Evolutionary conservation across 2,113 vertebrate species (phyloP), one percentile per base, ranked within the genome.

Genomic region (Odocoileus virginianus): DNA sequence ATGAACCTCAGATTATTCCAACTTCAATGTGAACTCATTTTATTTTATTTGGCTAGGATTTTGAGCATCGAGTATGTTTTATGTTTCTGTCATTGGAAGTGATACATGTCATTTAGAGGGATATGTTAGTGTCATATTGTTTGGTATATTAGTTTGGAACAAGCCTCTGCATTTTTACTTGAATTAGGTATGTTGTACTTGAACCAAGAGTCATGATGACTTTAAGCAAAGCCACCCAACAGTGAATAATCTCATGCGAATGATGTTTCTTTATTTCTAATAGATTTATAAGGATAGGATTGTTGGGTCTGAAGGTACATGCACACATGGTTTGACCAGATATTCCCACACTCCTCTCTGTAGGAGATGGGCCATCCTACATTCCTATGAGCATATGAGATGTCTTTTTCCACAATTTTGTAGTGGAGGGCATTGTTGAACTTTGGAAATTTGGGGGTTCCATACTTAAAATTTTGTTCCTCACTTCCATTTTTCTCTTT

Each of bases 361-460:
- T 12, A 9, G 78, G 83, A 36, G 12, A 25, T 6, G 25, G 2
- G 17, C 43, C 25, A 1, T 60, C 78, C 43, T 40, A 19, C 30
- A 36, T 4, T 23, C 54, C 33, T 12, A 0, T 5, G 28, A 8
- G 14, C 0, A 0, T 7, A 0, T 6, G 8, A 40, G 23, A 50
- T 23, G 11, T 17, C n/a, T 64, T 6, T 64, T 84, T 87, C 52
- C 33, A 8, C 0, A 8, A 25, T 40, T 64, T 86, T 74, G 50
- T 57, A 47, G 2, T 7, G 6, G 7, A 40, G 23, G 4, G 5
- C 12, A 40, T 1, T 54, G 15, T 61, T 43, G 78, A 74, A 0
- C 54, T 55, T 19, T 55, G 15, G 54, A 55, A 50, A 50, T 50
- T 50, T 50, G 12, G 11, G 3, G 47, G 12, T 50, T 50, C 47